phyloP scores from a whole-genome alignment of 2,113 vertebrate genomes.

The Carollia perspicillata region DNA sequence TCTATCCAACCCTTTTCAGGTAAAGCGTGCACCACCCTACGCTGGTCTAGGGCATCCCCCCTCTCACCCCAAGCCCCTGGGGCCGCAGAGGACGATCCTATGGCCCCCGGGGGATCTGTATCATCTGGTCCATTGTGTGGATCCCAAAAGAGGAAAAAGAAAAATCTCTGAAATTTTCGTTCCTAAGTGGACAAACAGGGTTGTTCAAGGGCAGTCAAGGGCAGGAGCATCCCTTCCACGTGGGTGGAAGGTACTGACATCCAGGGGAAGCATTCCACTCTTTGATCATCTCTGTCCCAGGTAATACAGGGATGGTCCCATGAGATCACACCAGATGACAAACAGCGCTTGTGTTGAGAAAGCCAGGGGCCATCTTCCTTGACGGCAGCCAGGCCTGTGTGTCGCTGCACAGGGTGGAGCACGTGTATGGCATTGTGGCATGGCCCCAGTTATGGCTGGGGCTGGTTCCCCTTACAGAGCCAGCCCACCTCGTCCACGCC shows the following conservation, averaged over 20 bases:
- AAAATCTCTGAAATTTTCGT: background rate
- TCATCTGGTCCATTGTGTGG: background rate
- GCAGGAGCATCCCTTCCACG: background rate
- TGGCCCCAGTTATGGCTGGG: background rate
- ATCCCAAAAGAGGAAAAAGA: background rate
- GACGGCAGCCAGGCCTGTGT: background rate
- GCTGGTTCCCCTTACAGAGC: background rate
- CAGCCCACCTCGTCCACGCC: background rate
- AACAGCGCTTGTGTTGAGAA: background rate
- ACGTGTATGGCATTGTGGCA: fast-evolving
- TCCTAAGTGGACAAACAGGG: background rate
- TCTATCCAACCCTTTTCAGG: background rate
- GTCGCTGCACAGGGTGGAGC: fast-evolving
- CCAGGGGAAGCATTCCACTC: background rate
- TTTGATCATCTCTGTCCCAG: background rate
- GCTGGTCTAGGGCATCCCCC: background rate
- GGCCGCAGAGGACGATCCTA: background rate
- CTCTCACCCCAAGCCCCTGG: background rate
- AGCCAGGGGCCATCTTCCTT: background rate
- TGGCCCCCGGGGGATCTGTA: no score
- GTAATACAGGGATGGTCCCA: background rate
- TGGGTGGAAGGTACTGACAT: background rate
- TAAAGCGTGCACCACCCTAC: background rate
- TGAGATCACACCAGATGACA: background rate
- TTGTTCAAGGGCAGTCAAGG: background rate